Percentiles rank a stretch among this genome's conserved stretches.
These are phyloP conservation scores for Pogonomyrmex barbatus DNA, from an alignment of 1,140 invertebrate genomes.

Conservation along the genomic window DNA sequence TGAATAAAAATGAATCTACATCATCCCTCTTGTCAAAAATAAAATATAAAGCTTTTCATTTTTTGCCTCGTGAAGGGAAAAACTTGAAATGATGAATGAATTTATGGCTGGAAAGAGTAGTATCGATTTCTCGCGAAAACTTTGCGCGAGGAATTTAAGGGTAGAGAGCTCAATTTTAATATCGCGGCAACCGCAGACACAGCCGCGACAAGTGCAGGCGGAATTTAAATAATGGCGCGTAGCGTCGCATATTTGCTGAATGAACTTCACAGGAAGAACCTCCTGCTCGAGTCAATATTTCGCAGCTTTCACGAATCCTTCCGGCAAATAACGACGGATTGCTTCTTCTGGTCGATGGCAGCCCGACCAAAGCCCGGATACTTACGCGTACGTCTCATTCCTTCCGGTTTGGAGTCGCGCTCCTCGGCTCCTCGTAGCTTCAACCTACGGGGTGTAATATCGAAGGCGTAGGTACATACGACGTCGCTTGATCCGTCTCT, in stretches of 20 bases:
- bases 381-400: slow-evolving; percentile 57
- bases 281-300: slow-evolving; percentile 66
- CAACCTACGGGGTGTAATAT: slow-evolving; percentile 69
- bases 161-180: slow-evolving; percentile 10
- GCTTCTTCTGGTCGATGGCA: slow-evolving; percentile 62
- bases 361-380: slow-evolving; percentile 61
- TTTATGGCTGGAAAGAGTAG: background rate
- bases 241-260: slow-evolving; percentile 46
- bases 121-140: no score
- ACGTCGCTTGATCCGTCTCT: slow-evolving; percentile 71
- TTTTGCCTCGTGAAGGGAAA: background rate
- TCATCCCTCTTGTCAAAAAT: background rate
- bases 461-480: slow-evolving; percentile 69
- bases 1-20: no score
- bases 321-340: slow-evolving; percentile 71
- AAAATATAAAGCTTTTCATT: background rate
- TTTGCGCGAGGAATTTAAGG: background rate
- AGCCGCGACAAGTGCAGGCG: slow-evolving; percentile 20
- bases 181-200: slow-evolving; percentile 16
- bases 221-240: slow-evolving; percentile 56
- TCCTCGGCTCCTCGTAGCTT: slow-evolving; percentile 29
- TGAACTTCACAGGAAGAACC: slow-evolving; percentile 35
- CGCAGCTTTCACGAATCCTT: slow-evolving; percentile 67
- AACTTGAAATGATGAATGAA: background rate
- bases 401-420: slow-evolving; percentile 52